These are phyloP conservation scores for Enteromius radiatus DNA, from an alignment of 2,797 vertebrate genomes.

Conservation along the genomic window DNA sequence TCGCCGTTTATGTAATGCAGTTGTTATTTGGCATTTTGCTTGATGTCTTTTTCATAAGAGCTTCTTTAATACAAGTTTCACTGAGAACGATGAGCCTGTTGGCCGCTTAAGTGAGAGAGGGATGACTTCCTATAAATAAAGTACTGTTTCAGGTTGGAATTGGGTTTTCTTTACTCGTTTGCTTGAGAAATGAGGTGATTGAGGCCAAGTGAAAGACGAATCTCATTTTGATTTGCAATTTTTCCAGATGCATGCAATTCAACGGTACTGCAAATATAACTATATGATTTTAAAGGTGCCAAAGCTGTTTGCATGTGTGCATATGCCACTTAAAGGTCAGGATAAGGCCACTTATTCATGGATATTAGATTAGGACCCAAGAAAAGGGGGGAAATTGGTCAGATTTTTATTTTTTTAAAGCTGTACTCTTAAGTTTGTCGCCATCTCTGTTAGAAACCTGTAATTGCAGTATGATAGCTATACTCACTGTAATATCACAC, in stretches of 20 bases:
- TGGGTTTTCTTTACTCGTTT: neutral
- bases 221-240: neutral
- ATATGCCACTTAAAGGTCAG: too few relatives aligned
- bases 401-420: too few relatives aligned
- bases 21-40: constrained; percentile 48
- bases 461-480: too few relatives aligned
- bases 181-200: neutral
- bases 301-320: too few relatives aligned
- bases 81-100: constrained; percentile 37
- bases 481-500: too few relatives aligned
- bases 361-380: neutral
- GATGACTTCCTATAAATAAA: constrained; percentile 54
- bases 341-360: neutral
- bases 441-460: neutral
- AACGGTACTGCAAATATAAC: too few relatives aligned
- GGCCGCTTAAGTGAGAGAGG: constrained; percentile 26
- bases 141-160: constrained; percentile 40
- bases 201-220: neutral
- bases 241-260: neutral
- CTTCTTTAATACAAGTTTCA: constrained; percentile 50
- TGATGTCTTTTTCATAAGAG: constrained; percentile 47
- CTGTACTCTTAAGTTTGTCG: too few relatives aligned
- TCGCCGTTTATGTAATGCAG: constrained; percentile 38
- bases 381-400: too few relatives aligned
- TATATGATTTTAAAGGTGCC: too few relatives aligned